Conservation (phyloP, 1,140 invertebrate genomes). For the Paraescarpia echinospica region DNA sequence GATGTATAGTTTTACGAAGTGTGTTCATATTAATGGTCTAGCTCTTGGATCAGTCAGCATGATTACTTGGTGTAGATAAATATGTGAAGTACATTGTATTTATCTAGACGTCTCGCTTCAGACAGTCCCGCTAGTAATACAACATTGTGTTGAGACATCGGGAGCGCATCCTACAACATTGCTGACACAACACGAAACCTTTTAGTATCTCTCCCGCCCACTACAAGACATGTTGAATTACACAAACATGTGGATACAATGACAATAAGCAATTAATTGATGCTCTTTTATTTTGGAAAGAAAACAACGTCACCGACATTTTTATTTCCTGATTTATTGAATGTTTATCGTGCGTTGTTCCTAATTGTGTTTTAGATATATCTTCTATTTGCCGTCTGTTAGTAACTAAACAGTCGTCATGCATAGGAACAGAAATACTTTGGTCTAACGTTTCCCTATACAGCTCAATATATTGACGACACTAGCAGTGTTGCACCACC, state of each 20-base stretch:
- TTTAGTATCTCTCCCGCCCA: background rate
- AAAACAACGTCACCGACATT: too few relatives aligned
- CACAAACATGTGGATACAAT: background rate
- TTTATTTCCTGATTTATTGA: too few relatives aligned
- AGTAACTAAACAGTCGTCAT: too few relatives aligned
- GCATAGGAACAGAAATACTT: too few relatives aligned
- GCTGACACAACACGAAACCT: background rate
- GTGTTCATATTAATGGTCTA: background rate
- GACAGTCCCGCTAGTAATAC: background rate
- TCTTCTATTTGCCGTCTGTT: too few relatives aligned
- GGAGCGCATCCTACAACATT: background rate
- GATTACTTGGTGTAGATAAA: background rate
- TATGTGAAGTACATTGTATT: background rate
- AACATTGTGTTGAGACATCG: background rate
- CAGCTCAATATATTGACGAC: background rate
- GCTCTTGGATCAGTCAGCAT: background rate
- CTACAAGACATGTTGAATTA: background rate
- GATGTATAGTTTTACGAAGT: background rate
- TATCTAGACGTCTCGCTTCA: background rate
- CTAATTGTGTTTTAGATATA: too few relatives aligned
- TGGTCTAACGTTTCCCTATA: background rate
- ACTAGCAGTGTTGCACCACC: background rate
- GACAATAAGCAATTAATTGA: background rate
- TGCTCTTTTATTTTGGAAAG: too few relatives aligned
- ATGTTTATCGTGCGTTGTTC: too few relatives aligned